Evolutionary conservation across 2,113 vertebrate genomes (phyloP).

Genomic region (Alligator mississippiensis): DNA sequence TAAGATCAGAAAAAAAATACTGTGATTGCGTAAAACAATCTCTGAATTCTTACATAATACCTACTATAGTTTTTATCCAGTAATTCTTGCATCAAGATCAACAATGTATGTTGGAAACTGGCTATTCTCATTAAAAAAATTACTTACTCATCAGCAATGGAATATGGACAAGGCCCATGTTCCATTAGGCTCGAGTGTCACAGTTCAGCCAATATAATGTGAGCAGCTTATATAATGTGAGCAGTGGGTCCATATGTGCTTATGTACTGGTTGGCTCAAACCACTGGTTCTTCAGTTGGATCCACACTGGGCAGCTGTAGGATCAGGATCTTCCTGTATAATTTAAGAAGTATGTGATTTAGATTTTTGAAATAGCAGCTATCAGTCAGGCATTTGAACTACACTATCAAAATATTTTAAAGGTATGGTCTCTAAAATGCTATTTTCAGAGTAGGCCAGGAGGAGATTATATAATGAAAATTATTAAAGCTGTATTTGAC

Average conservation of each 20-base stretch:
- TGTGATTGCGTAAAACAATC: neutral
- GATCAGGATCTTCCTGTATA: accelerated
- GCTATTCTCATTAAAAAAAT: neutral
- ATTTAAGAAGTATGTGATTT: neutral
- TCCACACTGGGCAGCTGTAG: accelerated
- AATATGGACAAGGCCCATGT: neutral
- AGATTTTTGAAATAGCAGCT: neutral
- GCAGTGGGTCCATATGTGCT: neutral
- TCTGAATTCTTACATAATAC: neutral
- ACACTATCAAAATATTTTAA: neutral
- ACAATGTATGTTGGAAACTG: neutral
- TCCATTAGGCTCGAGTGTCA: neutral
- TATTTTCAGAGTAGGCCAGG: neutral
- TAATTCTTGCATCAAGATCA: neutral
- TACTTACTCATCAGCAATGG: neutral
- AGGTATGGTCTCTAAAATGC: neutral
- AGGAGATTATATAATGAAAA: neutral
- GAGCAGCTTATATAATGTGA: neutral
- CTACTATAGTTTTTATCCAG: neutral
- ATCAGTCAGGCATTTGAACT: neutral
- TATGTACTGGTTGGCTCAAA: neutral
- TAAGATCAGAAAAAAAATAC: neutral
- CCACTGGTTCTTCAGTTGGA: neutral
- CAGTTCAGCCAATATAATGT: neutral
- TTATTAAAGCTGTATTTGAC: neutral